Evolutionary conservation across 2,797 vertebrate genomes (phyloP).

Genomic region (Micropoecilia bifurca): DNA sequence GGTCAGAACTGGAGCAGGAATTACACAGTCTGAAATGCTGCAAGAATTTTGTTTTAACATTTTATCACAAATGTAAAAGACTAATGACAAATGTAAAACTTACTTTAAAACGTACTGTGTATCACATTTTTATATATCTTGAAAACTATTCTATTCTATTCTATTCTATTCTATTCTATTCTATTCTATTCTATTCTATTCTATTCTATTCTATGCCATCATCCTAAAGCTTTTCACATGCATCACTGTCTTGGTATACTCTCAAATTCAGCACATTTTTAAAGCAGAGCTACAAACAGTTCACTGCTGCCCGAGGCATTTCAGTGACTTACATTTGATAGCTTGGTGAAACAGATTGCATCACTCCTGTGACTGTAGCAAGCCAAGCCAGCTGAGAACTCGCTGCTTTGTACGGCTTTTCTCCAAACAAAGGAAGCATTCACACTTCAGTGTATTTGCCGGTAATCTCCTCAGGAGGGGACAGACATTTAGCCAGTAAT

Average conservation of each 20-base stretch:
- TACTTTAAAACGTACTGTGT: background rate
- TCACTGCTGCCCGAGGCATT: slow-evolving; percentile 30
- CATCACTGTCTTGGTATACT: slow-evolving; percentile 9
- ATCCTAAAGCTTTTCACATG: slow-evolving; percentile 17
- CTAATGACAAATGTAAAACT: background rate
- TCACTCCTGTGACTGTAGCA: slow-evolving; percentile 26
- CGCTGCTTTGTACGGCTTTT: background rate
- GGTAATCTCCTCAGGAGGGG: background rate
- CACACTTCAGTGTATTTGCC: background rate
- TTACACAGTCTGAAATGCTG: background rate
- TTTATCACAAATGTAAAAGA: background rate
- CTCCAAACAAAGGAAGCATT: slow-evolving; percentile 7
- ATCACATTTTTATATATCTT: background rate
- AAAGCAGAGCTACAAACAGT: slow-evolving; percentile 33
- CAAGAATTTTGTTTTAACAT: background rate
- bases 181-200: slow-evolving; percentile 3
- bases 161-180: background rate
- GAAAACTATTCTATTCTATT: slow-evolving; percentile 1
- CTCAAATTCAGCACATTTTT: slow-evolving; percentile 37
- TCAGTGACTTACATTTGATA: slow-evolving; percentile 15
- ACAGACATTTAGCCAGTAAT: background rate
- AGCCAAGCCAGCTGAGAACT: slow-evolving; percentile 11
- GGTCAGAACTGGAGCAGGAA: background rate
- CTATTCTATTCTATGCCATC: background rate
- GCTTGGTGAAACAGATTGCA: slow-evolving; percentile 22